Conservation (phyloP, 2,113 vertebrate genomes). For the Dipodomys spectabilis region DNA sequence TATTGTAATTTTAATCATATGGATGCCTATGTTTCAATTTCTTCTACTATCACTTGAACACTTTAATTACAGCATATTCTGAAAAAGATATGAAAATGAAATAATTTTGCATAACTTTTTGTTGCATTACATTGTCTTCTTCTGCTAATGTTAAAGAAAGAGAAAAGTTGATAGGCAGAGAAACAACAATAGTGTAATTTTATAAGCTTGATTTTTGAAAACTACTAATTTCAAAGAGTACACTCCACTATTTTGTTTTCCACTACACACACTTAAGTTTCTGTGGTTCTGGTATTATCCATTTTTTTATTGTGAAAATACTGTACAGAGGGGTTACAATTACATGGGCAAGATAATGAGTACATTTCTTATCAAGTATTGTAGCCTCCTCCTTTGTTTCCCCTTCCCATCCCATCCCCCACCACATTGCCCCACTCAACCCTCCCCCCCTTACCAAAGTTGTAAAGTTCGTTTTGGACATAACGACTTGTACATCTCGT, state of each 20-base stretch:
- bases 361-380: no score
- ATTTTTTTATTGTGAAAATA: background rate
- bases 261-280: background rate
- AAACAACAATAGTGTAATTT: background rate
- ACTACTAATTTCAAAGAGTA: background rate
- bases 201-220: background rate
- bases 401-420: no score
- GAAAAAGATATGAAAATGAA: constrained; percentile 12
- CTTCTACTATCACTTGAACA: background rate
- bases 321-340: no score
- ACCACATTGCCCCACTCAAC: no score
- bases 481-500: no score
- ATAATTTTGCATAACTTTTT: background rate
- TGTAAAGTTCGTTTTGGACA: no score
- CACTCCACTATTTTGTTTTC: background rate
- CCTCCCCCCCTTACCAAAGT: no score
- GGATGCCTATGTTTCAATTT: background rate
- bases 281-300: background rate
- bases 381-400: no score
- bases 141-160: background rate
- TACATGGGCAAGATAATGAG: no score
- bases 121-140: background rate
- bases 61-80: background rate
- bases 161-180: background rate
- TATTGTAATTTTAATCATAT: constrained; percentile 22